Evolutionary conservation across 2,888 invertebrate genomes (phyloP).

Genomic region (Neoscelio sp.): DNA sequence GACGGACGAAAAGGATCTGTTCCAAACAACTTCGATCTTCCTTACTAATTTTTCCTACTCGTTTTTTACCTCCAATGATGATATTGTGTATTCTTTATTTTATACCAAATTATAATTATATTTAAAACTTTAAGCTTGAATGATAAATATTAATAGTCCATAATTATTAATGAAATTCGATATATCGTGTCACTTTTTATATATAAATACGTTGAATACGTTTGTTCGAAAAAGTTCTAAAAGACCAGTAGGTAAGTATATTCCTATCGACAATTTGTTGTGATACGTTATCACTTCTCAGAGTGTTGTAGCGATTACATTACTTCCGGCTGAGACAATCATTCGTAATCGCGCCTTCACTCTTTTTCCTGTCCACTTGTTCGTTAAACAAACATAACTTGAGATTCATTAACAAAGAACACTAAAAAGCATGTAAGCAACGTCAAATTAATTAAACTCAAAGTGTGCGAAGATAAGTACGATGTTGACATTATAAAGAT

Average conservation of each 20-base stretch:
- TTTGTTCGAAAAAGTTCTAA: conserved; percentile 52
- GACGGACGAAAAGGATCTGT: no score
- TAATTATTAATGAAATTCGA: no score
- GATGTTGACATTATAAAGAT: conserved; percentile 32
- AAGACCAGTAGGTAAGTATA: conserved; percentile 72
- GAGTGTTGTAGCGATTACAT: conserved; percentile 72
- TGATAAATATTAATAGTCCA: no score
- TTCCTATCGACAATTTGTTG: conserved; percentile 71
- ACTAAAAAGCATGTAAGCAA: conserved; percentile 20
- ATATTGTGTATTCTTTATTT: no score
- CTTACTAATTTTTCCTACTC: no score
- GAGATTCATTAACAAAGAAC: conserved; percentile 32
- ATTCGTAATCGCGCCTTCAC: conserved; percentile 65
- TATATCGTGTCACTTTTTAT: no score
- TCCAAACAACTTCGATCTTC: no score
- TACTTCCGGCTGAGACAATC: conserved; percentile 73
- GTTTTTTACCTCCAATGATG: no score
- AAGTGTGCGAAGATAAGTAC: conserved; percentile 37
- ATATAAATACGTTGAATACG: no score
- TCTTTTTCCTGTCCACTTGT: conserved; percentile 64
- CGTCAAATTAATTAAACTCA: conserved; percentile 45
- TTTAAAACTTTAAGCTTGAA: no score
- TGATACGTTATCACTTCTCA: conserved; percentile 76
- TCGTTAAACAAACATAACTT: conserved; percentile 51
- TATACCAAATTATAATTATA: no score